Percentiles rank a stretch among this genome's conserved stretches.
Evolutionary conservation across 1,140 invertebrate genomes (phyloP).

Genomic region (Heliconius eleuchia): DNA sequence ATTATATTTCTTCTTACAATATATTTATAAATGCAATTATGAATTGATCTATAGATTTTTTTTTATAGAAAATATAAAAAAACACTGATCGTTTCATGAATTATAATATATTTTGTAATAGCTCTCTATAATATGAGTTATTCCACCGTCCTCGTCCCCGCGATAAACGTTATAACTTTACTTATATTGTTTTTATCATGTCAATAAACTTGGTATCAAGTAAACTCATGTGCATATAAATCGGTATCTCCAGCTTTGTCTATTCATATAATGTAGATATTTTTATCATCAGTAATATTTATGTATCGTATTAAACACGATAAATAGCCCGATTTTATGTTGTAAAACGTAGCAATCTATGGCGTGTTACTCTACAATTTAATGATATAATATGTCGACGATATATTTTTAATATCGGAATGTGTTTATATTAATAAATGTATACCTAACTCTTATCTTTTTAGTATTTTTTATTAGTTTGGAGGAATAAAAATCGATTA

Average conservation of each 20-base stretch:
- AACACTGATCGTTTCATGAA: neutral
- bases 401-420: too few relatives aligned
- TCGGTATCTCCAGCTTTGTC: neutral
- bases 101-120: slow-evolving; percentile 4
- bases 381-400: too few relatives aligned
- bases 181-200: slow-evolving; percentile 12
- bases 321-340: neutral
- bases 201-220: slow-evolving; percentile 4
- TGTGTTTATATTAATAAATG: too few relatives aligned
- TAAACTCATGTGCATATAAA: neutral
- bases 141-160: neutral
- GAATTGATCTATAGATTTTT: too few relatives aligned
- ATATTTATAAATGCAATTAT: too few relatives aligned
- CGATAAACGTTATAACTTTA: slow-evolving; percentile 6
- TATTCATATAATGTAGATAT: neutral
- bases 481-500: too few relatives aligned
- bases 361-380: neutral
- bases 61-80: too few relatives aligned
- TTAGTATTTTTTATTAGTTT: too few relatives aligned
- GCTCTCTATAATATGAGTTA: neutral
- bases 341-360: neutral
- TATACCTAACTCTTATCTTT: too few relatives aligned
- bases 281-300: neutral
- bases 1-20: too few relatives aligned
- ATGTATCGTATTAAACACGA: neutral